Evolutionary conservation across 2,888 invertebrate species (phyloP).

Genomic region (Acleris laterana): DNA sequence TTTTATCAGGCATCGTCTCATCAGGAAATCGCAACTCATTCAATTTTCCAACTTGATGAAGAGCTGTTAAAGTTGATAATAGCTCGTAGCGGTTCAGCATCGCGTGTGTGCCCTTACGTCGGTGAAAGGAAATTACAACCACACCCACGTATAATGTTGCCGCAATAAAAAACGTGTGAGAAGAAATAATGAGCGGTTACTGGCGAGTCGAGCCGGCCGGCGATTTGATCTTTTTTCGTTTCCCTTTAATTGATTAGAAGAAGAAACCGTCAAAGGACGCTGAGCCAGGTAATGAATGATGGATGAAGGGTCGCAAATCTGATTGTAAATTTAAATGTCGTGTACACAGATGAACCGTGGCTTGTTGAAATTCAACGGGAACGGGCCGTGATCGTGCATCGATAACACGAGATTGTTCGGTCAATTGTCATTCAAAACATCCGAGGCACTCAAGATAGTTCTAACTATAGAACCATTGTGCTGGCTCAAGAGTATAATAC

Average conservation of each 20-base stretch:
- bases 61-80: slow-evolving; percentile 48
- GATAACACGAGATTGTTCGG: slow-evolving; percentile 49
- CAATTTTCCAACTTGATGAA: slow-evolving; percentile 46
- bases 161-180: slow-evolving; percentile 84
- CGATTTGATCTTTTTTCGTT: slow-evolving; percentile 72
- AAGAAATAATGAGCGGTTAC: slow-evolving; percentile 84
- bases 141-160: slow-evolving; percentile 85
- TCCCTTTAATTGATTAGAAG: slow-evolving; percentile 78
- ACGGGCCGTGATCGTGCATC: slow-evolving; percentile 62
- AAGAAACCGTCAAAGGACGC: slow-evolving; percentile 60
- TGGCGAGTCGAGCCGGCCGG: slow-evolving; percentile 72
- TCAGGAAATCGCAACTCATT: slow-evolving; percentile 51
- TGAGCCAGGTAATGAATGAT: slow-evolving; percentile 68
- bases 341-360: slow-evolving; percentile 70
- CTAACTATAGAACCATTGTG: slow-evolving; percentile 28
- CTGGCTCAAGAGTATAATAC: slow-evolving; percentile 5
- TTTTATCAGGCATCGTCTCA: slow-evolving; percentile 82
- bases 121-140: slow-evolving; percentile 85
- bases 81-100: slow-evolving; percentile 50
- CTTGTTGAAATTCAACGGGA: slow-evolving; percentile 68
- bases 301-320: slow-evolving; percentile 71
- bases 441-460: slow-evolving; percentile 26
- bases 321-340: slow-evolving; percentile 76
- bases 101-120: slow-evolving; percentile 85
- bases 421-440: slow-evolving; percentile 58